Evolutionary conservation across 2,888 invertebrate species (phyloP).

Genomic region (Melanophora roralis): DNA sequence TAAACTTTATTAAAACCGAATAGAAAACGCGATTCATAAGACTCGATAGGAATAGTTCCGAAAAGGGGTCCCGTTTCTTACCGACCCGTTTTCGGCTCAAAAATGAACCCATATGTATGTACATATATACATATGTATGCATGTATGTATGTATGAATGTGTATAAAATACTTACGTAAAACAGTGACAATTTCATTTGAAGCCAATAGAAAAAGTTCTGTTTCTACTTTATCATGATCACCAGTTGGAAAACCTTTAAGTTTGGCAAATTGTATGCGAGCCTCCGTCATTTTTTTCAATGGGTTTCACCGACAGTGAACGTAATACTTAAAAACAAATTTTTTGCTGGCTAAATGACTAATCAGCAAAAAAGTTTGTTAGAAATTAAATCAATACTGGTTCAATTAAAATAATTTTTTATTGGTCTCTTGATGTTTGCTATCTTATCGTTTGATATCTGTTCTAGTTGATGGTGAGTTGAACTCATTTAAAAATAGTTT

Average conservation of each 20-base stretch:
- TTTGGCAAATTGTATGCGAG: constrained; percentile 71
- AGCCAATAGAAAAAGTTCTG: constrained; percentile 81
- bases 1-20: too few species aligned
- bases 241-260: constrained; percentile 80
- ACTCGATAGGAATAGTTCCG: too few species aligned
- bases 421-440: neutral
- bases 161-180: constrained; percentile 79
- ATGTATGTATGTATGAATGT: neutral
- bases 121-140: too few species aligned
- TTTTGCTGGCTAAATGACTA: neutral
- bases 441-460: neutral
- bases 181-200: constrained; percentile 81
- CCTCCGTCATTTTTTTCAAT: constrained; percentile 49
- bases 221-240: constrained; percentile 80
- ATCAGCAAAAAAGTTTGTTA: neutral
- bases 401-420: constrained; percentile 24
- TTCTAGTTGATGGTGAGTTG: too few species aligned
- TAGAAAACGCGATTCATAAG: too few species aligned
- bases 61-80: too few species aligned
- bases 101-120: too few species aligned
- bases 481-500: too few species aligned
- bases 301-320: neutral
- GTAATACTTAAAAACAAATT: neutral
- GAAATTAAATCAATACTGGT: constrained; percentile 17
- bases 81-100: too few species aligned